phyloP scores from a whole-genome alignment of 2,888 invertebrate genomes.

The Helicoverpa assulta region DNA sequence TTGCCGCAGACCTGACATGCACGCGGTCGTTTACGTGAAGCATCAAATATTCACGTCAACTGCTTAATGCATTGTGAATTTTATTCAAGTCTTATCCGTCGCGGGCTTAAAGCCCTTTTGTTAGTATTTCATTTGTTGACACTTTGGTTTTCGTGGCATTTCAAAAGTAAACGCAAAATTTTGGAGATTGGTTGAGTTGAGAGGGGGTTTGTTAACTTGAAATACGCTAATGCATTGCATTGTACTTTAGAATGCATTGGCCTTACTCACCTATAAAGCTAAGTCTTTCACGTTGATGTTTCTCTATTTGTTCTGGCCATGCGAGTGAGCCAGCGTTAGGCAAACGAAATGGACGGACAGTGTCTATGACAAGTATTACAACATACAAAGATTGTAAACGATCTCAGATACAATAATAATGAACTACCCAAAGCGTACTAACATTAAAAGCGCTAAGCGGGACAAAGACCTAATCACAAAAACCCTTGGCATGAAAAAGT shows the following conservation, averaged over 20 bases:
- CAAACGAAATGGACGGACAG: background rate
- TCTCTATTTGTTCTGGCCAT: slow-evolving; percentile 10
- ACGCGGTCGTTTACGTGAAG: slow-evolving; percentile 12
- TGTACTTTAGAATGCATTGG: slow-evolving; percentile 22
- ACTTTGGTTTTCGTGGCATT: slow-evolving; percentile 30
- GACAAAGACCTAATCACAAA: background rate
- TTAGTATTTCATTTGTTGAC: background rate
- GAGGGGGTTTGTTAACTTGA: background rate
- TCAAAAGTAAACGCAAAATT: slow-evolving; percentile 30
- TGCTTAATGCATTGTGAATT: slow-evolving; percentile 20
- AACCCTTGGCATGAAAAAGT: slow-evolving; percentile 8
- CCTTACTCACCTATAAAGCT: slow-evolving; percentile 8
- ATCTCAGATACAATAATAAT: background rate
- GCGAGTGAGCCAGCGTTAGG: background rate
- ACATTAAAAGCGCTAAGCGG: background rate
- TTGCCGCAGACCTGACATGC: slow-evolving; percentile 2
- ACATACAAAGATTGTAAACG: background rate
- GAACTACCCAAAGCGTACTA: background rate
- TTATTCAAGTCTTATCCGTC: slow-evolving; percentile 27
- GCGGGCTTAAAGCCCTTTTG: slow-evolving; percentile 13
- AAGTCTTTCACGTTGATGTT: slow-evolving; percentile 4
- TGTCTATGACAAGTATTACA: background rate
- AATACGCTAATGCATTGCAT: slow-evolving; percentile 25
- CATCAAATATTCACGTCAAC: slow-evolving; percentile 11
- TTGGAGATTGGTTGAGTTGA: background rate